Percentiles rank a stretch among this genome's conserved stretches.
phyloP scores from a whole-genome alignment of 2,888 invertebrate genomes.

The Catocala fraxini region DNA sequence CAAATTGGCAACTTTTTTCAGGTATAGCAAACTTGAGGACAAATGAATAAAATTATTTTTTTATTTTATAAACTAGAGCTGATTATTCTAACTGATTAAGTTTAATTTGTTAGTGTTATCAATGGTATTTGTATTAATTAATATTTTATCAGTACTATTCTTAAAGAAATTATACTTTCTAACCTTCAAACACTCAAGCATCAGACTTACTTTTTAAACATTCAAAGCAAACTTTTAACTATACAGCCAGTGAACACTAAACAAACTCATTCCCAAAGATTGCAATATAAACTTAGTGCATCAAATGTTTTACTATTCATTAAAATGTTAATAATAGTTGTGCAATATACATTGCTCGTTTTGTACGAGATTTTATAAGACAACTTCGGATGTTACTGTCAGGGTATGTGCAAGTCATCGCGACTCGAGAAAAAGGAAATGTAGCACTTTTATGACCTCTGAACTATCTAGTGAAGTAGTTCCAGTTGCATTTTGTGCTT shows the following conservation, averaged over 20 bases:
- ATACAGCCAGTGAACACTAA: conserved; percentile 12
- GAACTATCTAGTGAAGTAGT: too few species aligned
- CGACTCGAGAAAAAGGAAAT: neutral
- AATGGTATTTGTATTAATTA: too few species aligned
- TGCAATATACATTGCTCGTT: conserved; percentile 48
- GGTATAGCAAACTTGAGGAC: too few species aligned
- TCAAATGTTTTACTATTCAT: conserved; percentile 62
- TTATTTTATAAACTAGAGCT: too few species aligned
- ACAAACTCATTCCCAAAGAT: conserved; percentile 45
- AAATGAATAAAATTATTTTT: too few species aligned
- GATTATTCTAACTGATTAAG: too few species aligned
- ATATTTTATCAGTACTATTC: neutral
- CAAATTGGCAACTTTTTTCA: too few species aligned
- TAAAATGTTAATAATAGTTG: conserved; percentile 44
- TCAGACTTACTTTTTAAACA: conserved; percentile 16
- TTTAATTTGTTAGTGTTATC: too few species aligned
- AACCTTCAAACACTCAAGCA: neutral
- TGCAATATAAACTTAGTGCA: conserved; percentile 62
- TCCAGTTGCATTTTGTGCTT: too few species aligned
- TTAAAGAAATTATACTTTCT: neutral
- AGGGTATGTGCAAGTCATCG: conserved; percentile 14
- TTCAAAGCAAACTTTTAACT: conserved; percentile 20
- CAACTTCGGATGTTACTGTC: conserved; percentile 55
- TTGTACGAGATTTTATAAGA: conserved; percentile 57
- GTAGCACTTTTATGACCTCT: neutral